Conservation (phyloP, 2,888 invertebrate genomes). For the Dasypolia templi region DNA sequence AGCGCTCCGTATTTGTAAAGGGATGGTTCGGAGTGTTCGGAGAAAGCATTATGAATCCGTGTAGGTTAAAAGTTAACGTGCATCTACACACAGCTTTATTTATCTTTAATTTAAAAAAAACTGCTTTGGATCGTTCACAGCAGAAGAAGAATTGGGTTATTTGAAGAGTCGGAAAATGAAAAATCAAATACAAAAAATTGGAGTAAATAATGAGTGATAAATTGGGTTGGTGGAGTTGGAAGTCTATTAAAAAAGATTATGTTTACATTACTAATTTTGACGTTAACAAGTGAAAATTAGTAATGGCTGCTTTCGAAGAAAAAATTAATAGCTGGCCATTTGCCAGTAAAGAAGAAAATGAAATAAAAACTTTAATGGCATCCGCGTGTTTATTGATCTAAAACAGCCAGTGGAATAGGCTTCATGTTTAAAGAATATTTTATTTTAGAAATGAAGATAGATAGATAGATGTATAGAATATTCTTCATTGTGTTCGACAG, state of each 20-base stretch:
- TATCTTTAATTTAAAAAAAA: neutral
- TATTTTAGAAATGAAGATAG: neutral
- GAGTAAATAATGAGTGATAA: neutral
- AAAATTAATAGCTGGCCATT: neutral
- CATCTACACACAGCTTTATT: neutral
- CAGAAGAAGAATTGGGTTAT: neutral
- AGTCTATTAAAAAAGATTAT: neutral
- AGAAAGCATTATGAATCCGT: constrained; percentile 7
- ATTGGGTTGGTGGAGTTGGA: neutral
- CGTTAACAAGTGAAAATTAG: neutral
- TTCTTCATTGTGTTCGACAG: neutral
- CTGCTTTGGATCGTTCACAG: neutral
- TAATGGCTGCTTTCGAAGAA: neutral
- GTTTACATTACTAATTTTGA: no score
- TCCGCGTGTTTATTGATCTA: constrained; percentile 1
- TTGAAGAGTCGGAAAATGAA: neutral
- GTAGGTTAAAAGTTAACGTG: neutral
- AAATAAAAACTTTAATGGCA: constrained; percentile 21
- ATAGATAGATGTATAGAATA: no score
- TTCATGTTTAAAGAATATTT: constrained; percentile 12
- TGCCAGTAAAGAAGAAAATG: neutral
- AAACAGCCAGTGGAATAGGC: constrained; percentile 4
- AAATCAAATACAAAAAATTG: neutral
- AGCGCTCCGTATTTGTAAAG: constrained; percentile 2
- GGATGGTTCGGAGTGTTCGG: neutral